Percentiles rank a stretch among this genome's conserved stretches.
These are phyloP conservation scores for Lycaena phlaeas DNA, from an alignment of 2,888 invertebrate genomes.

Conservation along the genomic window DNA sequence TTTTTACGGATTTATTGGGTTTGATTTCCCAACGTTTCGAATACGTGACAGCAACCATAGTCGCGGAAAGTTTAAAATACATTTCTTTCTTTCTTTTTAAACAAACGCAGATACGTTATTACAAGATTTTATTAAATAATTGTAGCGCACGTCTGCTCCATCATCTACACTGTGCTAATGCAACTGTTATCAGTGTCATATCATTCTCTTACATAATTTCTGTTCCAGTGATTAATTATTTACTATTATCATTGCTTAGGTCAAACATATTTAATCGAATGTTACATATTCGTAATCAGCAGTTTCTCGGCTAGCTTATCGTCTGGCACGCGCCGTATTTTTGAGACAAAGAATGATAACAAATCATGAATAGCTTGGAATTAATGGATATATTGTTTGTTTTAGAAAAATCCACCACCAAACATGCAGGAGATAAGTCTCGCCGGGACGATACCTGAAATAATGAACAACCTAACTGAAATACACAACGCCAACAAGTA, in stretches of 20 bases:
- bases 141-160: too few relatives aligned
- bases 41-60: too few relatives aligned
- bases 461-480: conserved; percentile 51
- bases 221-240: conserved; percentile 1
- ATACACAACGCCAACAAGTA: conserved; percentile 29
- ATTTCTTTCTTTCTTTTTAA: too few relatives aligned
- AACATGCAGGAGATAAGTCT: conserved; percentile 60
- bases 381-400: conserved; percentile 19
- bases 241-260: neutral
- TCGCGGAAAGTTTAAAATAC: too few relatives aligned
- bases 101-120: too few relatives aligned
- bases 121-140: too few relatives aligned
- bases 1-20: too few relatives aligned
- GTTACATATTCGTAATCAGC: conserved; percentile 3
- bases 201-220: conserved; percentile 12
- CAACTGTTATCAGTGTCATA: neutral
- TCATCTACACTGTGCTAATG: too few relatives aligned
- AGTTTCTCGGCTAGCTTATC: conserved; percentile 15
- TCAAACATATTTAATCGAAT: conserved; percentile 5
- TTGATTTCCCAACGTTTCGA: too few relatives aligned
- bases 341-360: conserved; percentile 10
- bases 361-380: too few relatives aligned
- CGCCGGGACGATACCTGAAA: conserved; percentile 62
- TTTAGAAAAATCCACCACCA: conserved; percentile 53
- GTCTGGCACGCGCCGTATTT: conserved; percentile 15